Evolutionary conservation across 2,113 vertebrate species (phyloP).

Genomic region (Cephalopterus ornatus): DNA sequence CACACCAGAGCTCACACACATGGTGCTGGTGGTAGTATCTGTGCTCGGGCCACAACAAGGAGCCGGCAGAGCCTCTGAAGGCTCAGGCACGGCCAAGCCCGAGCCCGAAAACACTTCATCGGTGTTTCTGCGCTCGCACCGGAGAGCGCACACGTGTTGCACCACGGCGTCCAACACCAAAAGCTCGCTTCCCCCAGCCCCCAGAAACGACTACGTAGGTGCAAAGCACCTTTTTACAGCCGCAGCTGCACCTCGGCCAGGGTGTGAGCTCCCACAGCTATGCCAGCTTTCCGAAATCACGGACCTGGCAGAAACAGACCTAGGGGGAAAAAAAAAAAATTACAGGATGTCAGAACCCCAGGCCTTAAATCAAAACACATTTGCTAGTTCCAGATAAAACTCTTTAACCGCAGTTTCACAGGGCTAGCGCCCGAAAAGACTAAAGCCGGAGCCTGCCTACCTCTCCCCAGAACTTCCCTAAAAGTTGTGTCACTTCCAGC

Average conservation of each 20-base stretch:
- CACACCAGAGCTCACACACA: neutral
- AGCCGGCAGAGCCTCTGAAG: neutral
- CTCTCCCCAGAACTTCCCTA: neutral
- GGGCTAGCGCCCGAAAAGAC: neutral
- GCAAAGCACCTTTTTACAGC: neutral
- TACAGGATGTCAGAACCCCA: neutral
- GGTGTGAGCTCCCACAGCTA: neutral
- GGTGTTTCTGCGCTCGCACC: neutral
- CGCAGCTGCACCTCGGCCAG: neutral
- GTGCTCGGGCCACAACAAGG: neutral
- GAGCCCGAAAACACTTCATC: neutral
- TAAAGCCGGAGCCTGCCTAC: neutral
- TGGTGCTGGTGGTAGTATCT: neutral
- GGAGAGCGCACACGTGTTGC: neutral
- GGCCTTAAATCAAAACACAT: neutral
- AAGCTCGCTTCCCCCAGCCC: neutral
- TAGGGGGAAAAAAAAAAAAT: neutral
- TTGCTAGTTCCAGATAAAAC: neutral
- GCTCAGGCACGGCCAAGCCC: neutral
- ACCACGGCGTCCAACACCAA: accelerated
- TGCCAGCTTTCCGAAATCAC: neutral
- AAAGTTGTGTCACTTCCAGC: neutral
- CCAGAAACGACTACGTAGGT: too few relatives aligned
- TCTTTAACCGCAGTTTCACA: neutral
- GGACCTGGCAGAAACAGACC: neutral